A percentile compares a stretch with the other conserved stretches of the same genome.
Conservation (phyloP, 2,113 vertebrate genomes). For the Aspidoscelis tigris region DNA sequence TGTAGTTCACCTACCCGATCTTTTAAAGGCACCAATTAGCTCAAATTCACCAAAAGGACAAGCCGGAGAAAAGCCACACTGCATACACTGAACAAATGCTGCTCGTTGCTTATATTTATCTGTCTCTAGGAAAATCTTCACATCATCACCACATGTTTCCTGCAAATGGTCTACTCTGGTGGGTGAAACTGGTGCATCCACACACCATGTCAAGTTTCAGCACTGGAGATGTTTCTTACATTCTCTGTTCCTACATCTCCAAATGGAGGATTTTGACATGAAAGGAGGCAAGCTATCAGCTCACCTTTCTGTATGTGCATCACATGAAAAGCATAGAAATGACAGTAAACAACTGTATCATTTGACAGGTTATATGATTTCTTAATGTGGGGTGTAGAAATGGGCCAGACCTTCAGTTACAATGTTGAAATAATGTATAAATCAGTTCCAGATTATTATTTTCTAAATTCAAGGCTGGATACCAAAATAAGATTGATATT, state of each 20-base stretch:
- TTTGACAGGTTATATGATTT: not conserved
- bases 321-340: not conserved
- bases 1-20: not conserved
- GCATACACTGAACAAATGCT: not conserved
- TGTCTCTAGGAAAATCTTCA: not conserved
- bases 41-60: not conserved
- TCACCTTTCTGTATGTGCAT: no score
- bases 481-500: not conserved
- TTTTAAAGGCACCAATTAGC: not conserved
- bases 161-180: not conserved
- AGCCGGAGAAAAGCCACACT: not conserved
- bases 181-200: not conserved
- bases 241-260: not conserved
- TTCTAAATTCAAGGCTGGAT: not conserved
- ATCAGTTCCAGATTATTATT: not conserved
- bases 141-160: no score
- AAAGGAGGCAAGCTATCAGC: no score
- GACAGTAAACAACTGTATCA: not conserved
- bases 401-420: not conserved
- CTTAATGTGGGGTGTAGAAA: not conserved
- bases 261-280: not conserved
- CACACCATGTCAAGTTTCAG: not conserved
- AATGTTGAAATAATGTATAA: not conserved
- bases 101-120: not conserved
- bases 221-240: not conserved